Conservation (phyloP, 1,140 invertebrate species). For the Helicoverpa zea region DNA sequence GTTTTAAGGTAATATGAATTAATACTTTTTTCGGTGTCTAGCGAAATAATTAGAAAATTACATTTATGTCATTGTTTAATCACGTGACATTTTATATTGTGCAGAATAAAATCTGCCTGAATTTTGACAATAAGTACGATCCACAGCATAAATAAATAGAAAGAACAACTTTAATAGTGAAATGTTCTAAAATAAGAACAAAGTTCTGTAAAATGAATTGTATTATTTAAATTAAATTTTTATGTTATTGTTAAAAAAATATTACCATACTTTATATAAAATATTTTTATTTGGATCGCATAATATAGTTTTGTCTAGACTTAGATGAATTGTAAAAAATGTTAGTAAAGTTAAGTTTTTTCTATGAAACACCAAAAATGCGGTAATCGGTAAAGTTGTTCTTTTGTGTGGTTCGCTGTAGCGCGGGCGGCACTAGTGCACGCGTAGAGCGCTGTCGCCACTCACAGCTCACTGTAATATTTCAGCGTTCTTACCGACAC, state of each 20-base stretch:
- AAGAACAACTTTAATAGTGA: constrained; percentile 48
- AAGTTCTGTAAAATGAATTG: constrained; percentile 27
- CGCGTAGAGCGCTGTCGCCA: neutral
- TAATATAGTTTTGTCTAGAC: constrained; percentile 16
- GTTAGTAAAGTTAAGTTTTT: constrained; percentile 34
- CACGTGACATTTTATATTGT: too few species aligned
- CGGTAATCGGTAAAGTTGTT: constrained; percentile 39
- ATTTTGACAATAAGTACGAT: neutral
- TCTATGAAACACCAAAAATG: constrained; percentile 32
- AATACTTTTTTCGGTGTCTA: too few species aligned
- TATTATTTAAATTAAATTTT: constrained; percentile 10
- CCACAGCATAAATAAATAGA: constrained; percentile 39
- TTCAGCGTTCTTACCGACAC: constrained; percentile 5
- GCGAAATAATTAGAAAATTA: too few species aligned
- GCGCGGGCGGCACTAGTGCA: neutral
- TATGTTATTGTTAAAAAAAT: neutral
- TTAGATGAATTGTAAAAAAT: constrained; percentile 27
- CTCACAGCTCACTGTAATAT: constrained; percentile 41
- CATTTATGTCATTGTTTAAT: too few species aligned
- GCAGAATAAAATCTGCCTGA: too few species aligned
- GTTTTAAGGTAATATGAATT: neutral
- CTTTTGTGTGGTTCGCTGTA: constrained; percentile 41
- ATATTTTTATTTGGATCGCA: neutral
- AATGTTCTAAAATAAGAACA: constrained; percentile 8
- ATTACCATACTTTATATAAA: neutral